phyloP scores from a whole-genome alignment of 2,797 vertebrate species.

The Spinibarbus caldwelli region DNA sequence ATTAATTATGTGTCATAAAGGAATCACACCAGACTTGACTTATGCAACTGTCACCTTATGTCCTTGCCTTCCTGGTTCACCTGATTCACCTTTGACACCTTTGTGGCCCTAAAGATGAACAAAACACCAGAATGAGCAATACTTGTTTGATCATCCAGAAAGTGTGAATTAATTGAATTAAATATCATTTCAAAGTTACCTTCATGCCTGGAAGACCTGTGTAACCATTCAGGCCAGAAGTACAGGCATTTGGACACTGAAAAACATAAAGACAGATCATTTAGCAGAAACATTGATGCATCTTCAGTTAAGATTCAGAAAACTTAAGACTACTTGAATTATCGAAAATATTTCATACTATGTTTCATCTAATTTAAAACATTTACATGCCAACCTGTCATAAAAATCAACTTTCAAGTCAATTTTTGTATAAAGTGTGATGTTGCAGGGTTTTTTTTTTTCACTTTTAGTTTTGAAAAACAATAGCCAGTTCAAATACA shows the following conservation, averaged over 20 bases:
- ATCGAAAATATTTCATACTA: no score
- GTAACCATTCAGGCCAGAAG: slow-evolving; percentile 83
- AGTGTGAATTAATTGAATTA: background rate
- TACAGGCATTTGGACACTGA: slow-evolving; percentile 92
- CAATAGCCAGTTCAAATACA: background rate
- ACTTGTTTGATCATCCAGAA: background rate
- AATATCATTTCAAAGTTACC: slow-evolving; percentile 70
- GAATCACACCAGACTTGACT: background rate
- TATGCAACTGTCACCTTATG: slow-evolving; percentile 84
- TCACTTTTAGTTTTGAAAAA: background rate
- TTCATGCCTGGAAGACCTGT: slow-evolving; percentile 93
- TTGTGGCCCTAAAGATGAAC: slow-evolving; percentile 86
- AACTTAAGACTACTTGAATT: no score
- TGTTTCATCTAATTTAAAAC: background rate
- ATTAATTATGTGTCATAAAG: background rate
- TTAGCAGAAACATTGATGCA: slow-evolving; percentile 50
- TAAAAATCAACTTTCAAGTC: no score
- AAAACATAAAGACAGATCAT: slow-evolving; percentile 69
- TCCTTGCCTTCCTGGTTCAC: slow-evolving; percentile 97
- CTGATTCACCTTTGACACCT: slow-evolving; percentile 91
- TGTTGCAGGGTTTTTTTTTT: background rate
- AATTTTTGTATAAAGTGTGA: no score
- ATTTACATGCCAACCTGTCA: background rate
- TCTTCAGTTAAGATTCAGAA: background rate
- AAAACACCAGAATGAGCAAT: slow-evolving; percentile 11